Evolutionary conservation across 2,797 vertebrate species (phyloP), one percentile per base, ranked within the genome.

Genomic region (Alosa sapidissima): DNA sequence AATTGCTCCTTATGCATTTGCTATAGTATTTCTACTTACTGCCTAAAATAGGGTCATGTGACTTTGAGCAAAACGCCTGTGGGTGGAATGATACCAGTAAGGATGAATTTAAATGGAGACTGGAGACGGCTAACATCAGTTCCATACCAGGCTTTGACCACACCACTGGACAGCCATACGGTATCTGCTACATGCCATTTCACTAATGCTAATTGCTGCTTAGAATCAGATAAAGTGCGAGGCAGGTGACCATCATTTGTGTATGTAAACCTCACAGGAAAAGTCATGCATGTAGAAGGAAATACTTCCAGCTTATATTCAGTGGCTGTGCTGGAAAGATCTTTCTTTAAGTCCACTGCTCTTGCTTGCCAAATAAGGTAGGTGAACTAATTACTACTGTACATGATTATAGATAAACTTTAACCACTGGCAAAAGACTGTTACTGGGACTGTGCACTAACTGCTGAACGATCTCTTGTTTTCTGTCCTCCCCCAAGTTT

Each of bases 361-460:
- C 82, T 95, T 33, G 94, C 92, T 81, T 96, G 95, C 82, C 93
- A 94, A 84, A 90, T 96, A 78, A 93, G 93, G 95, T 96, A 92
- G 9, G 78, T 36, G 33, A 16, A 36, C 33, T 19, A 36, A 36
- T 16, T 14, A 36, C 5, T 6, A 5, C 13, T 13, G 36, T 36
- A 36, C 3, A 72, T 5, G 8, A n/a, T 2, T 9, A 8, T 62
- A 21, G 8, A 24, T 62, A 24, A 9, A 62, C n/a, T 10, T 10
- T 10, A 51, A 51, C 49, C 1, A 7, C 49, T 51, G 49, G 49
- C 8, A 10, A 51, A 8, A 51, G 8, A 51, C 49, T 51, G 49
- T 10, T 9, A 51, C 0, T 21, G 0, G 21, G 58, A 62, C 58
- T 62, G n/a, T 24, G 9, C n/a, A 8, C 58, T 62, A 24, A 62